Percentiles rank a stretch among this genome's conserved stretches.
Conservation (phyloP, 2,888 invertebrate genomes). For the Tigriopus californicus region DNA sequence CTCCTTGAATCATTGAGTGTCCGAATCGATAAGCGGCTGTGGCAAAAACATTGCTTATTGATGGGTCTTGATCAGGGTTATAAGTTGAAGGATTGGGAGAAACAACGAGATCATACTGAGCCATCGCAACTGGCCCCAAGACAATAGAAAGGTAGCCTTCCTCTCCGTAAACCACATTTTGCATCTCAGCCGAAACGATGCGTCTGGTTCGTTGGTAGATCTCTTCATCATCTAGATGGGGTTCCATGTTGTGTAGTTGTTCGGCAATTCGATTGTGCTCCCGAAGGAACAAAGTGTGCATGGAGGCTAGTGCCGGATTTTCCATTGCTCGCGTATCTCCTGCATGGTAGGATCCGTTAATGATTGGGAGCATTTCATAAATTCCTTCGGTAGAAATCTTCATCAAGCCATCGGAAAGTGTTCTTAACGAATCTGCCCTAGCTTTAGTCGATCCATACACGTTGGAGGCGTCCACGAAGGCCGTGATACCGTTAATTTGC, state of each 20-base stretch:
- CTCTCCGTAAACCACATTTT: constrained; percentile 66
- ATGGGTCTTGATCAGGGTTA: constrained; percentile 67
- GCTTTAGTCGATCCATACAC: constrained; percentile 76
- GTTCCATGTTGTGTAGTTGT: constrained; percentile 54
- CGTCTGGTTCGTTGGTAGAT: constrained; percentile 59
- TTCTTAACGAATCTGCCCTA: constrained; percentile 49
- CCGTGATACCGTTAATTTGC: constrained; percentile 81
- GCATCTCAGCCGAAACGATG: constrained; percentile 51
- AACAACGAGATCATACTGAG: constrained; percentile 63
- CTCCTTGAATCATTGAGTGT: constrained; percentile 30
- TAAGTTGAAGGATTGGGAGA: constrained; percentile 56
- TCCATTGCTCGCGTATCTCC: constrained; percentile 76
- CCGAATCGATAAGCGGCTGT: constrained; percentile 77
- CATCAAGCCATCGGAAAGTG: constrained; percentile 51
- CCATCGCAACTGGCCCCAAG: constrained; percentile 68
- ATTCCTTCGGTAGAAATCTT: constrained; percentile 56
- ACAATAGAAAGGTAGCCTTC: constrained; percentile 62
- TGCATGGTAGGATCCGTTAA: constrained; percentile 38
- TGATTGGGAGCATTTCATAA: constrained; percentile 55
- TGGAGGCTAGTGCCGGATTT: constrained; percentile 65
- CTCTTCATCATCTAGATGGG: constrained; percentile 68
- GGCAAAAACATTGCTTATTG: constrained; percentile 71
- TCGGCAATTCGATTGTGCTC: constrained; percentile 74
- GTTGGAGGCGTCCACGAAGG: constrained; percentile 65
- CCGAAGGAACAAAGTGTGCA: constrained; percentile 68